Percentiles rank a stretch among this genome's conserved stretches.
These are phyloP conservation scores for Clarias batrachus DNA, from an alignment of 2,113 vertebrate genomes.

Conservation along the genomic window DNA sequence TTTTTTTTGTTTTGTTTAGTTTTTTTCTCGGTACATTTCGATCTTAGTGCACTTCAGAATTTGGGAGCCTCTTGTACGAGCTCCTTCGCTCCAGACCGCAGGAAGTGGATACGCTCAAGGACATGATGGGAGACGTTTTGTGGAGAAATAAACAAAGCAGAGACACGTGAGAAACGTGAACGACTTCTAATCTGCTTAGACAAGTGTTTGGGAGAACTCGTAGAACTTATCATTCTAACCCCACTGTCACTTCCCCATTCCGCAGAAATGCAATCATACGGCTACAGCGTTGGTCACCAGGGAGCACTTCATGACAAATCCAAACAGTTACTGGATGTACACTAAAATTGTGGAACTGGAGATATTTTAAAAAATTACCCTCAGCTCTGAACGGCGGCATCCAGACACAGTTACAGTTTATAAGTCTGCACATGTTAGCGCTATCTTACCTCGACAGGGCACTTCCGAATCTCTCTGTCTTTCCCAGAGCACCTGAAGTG, in stretches of 20 bases:
- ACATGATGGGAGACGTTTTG: neutral
- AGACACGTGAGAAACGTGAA: slow-evolving; percentile 12
- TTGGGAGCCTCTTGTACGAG: neutral
- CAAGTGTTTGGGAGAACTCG: neutral
- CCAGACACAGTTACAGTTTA: neutral
- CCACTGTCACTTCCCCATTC: neutral
- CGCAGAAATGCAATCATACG: neutral
- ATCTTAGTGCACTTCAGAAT: neutral
- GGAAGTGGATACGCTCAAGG: slow-evolving; percentile 7
- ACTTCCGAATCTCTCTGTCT: slow-evolving; percentile 69
- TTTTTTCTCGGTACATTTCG: neutral
- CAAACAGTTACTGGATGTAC: too few relatives aligned
- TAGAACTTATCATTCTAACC: slow-evolving; percentile 1
- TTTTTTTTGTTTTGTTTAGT: too few relatives aligned
- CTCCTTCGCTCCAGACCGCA: slow-evolving; percentile 10
- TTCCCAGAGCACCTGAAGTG: slow-evolving; percentile 64
- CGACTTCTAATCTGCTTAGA: slow-evolving; percentile 18
- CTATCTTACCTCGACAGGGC: slow-evolving; percentile 69
- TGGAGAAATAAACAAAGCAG: slow-evolving; percentile 20
- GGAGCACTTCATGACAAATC: neutral
- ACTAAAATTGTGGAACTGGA: neutral
- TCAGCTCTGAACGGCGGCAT: neutral
- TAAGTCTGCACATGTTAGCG: neutral
- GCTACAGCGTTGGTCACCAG: neutral
- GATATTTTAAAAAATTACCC: neutral